These are phyloP conservation scores for Halictus rubicundus DNA, from an alignment of 1,140 invertebrate genomes.

Conservation along the genomic window DNA sequence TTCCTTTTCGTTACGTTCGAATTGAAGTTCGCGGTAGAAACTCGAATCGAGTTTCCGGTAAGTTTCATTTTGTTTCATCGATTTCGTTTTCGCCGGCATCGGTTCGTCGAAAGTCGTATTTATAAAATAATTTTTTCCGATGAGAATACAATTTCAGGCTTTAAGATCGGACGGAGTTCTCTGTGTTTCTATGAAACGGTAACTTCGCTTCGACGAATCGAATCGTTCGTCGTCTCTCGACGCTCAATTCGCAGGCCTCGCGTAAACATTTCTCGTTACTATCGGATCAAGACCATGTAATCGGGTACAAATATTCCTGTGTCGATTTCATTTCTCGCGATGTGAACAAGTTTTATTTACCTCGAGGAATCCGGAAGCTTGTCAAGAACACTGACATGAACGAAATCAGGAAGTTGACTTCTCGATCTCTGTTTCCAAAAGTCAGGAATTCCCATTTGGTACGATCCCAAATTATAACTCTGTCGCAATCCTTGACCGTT, in stretches of 20 bases:
- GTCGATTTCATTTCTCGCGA: neutral
- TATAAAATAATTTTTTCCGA: too few relatives aligned
- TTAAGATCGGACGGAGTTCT: too few relatives aligned
- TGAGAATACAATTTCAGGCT: neutral
- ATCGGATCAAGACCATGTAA: neutral
- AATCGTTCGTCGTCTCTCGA: neutral
- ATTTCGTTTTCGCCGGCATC: too few relatives aligned
- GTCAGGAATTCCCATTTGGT: slow-evolving; percentile 12
- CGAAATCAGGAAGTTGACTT: neutral
- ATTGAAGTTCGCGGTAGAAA: too few relatives aligned
- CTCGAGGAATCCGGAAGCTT: too few relatives aligned
- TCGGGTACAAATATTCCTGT: neutral
- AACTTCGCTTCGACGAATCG: neutral
- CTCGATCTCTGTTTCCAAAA: neutral
- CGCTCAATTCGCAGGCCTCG: neutral
- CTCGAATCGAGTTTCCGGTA: too few relatives aligned
- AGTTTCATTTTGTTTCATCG: too few relatives aligned
- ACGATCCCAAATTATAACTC: neutral
- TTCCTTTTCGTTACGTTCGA: too few relatives aligned
- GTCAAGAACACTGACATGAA: slow-evolving; percentile 30
- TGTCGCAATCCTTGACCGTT: too few relatives aligned
- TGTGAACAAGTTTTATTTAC: neutral
- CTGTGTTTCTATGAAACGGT: neutral
- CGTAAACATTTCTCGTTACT: too few relatives aligned
- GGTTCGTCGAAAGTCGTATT: neutral